These are phyloP conservation scores for Ranitomeya variabilis DNA, from an alignment of 2,113 vertebrate species.

Conservation along the genomic window DNA sequence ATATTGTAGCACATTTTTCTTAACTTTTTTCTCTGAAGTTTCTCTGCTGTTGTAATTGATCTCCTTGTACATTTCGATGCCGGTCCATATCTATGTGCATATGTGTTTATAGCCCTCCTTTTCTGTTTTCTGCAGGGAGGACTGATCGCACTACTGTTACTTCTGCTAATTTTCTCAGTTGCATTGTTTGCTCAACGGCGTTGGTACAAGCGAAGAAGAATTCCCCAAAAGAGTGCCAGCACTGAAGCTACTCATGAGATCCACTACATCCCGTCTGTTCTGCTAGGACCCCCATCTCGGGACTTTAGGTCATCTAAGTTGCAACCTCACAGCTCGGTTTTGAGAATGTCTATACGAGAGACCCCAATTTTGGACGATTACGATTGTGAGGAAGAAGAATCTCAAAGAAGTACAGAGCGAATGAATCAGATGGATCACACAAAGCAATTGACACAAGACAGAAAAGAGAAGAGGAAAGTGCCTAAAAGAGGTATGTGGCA, in stretches of 20 bases:
- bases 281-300: slow-evolving; percentile 88
- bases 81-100: background rate
- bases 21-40: no score
- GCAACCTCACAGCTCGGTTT: slow-evolving; percentile 88
- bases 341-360: slow-evolving; percentile 93
- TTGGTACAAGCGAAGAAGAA: slow-evolving; percentile 89
- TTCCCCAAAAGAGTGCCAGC: slow-evolving; percentile 96
- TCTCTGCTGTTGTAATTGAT: no score
- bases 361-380: slow-evolving; percentile 96
- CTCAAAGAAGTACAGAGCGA: slow-evolving; percentile 76
- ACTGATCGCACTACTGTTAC: slow-evolving; percentile 89
- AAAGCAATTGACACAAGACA: slow-evolving; percentile 71
- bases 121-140: slow-evolving; percentile 79
- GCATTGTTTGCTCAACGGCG: slow-evolving; percentile 91
- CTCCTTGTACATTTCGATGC: no score
- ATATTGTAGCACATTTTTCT: no score
- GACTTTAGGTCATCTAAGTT: slow-evolving; percentile 85
- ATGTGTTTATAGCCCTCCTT: background rate
- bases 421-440: slow-evolving; percentile 77
- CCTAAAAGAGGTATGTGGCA: slow-evolving; percentile 85
- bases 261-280: slow-evolving; percentile 96
- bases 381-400: slow-evolving; percentile 84
- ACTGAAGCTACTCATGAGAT: slow-evolving; percentile 97
- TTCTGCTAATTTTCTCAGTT: slow-evolving; percentile 92
- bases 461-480: slow-evolving; percentile 79